Base-by-base conservation (phyloP, 2,888 invertebrate genomes). In the Boloria euphrosyne region DNA sequence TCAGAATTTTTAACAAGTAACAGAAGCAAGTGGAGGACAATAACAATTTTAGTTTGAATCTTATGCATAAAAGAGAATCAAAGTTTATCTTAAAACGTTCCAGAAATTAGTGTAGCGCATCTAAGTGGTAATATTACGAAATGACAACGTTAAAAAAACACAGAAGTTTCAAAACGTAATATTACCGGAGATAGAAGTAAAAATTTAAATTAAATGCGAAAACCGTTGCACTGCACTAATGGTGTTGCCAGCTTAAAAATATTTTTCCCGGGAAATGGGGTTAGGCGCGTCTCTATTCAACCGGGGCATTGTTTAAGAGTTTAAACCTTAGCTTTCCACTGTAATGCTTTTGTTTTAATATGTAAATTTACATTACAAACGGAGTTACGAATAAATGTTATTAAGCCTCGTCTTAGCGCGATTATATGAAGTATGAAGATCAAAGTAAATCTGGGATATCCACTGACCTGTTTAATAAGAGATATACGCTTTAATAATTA, bases 151-250 rank as follows among this genome's bases (percentile, higher is more conserved):
- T 18, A 67, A 72, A 64, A 66, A 66, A 69, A 67, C 61, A 63
- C 38, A 43, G 14, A 57, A 46, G 43, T 62, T 62, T 62, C 64
- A 69, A 70, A 72, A 70, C 62, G 57, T 68, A 70, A 71, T 72
- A 75, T 73, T 62, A 73, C 70, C 57, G 63, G 65, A 64, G 73
- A 72, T 73, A 68, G 72, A 70, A 79, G 80, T 85, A 83, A 87
- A 85, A 87, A 85, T 87, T 86, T 82, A 86, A 86, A 87, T 86
- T 80, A 80, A 80, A 70, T 72, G 80, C 80, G 80, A 82, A 81
- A 66, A 71, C 83, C 84, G 83, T 83, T 77, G 80, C 77, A 78
- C 83, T 80, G 80, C 83, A 82, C 83, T 85, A 83, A 84, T 82
- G 81, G 81, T 78, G 76, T 78, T 78, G 78, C 72, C 70, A 70